Conservation (phyloP, 2,888 invertebrate genomes). For the Dryadula phaetusa region DNA sequence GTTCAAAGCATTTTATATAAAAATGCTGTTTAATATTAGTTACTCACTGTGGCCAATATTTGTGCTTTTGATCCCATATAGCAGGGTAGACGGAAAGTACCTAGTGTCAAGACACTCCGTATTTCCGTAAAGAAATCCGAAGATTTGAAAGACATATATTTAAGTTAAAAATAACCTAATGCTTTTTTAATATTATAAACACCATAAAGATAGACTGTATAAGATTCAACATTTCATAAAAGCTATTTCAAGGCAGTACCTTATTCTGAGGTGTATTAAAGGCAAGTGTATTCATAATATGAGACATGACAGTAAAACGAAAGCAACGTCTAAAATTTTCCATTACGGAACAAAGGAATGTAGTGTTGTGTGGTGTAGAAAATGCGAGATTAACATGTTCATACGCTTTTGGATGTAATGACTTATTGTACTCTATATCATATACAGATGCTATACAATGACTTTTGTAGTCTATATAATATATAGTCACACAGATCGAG, state of each 20-base stretch:
- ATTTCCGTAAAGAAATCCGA: too few species aligned
- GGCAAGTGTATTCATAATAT: conserved; percentile 15
- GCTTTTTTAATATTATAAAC: background rate
- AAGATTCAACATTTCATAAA: conserved; percentile 3
- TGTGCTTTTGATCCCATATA: too few species aligned
- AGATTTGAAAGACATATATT: too few species aligned
- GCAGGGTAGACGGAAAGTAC: too few species aligned
- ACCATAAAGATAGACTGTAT: background rate
- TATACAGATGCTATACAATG: background rate
- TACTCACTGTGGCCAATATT: too few species aligned
- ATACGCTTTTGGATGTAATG: background rate
- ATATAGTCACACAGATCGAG: too few species aligned
- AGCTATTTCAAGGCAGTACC: background rate
- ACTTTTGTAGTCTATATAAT: too few species aligned
- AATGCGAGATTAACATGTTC: conserved; percentile 3
- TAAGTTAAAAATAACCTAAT: too few species aligned
- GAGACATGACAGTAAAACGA: conserved; percentile 1
- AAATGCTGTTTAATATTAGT: too few species aligned
- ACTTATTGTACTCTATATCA: background rate
- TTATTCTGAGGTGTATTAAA: conserved; percentile 15
- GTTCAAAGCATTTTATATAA: too few species aligned
- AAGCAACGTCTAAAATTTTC: conserved; percentile 14
- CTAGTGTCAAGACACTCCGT: too few species aligned
- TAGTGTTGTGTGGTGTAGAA: background rate
- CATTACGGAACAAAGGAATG: conserved; percentile 15